Conservation (phyloP, 2,113 vertebrate species). For the Sceloporus undulatus region DNA sequence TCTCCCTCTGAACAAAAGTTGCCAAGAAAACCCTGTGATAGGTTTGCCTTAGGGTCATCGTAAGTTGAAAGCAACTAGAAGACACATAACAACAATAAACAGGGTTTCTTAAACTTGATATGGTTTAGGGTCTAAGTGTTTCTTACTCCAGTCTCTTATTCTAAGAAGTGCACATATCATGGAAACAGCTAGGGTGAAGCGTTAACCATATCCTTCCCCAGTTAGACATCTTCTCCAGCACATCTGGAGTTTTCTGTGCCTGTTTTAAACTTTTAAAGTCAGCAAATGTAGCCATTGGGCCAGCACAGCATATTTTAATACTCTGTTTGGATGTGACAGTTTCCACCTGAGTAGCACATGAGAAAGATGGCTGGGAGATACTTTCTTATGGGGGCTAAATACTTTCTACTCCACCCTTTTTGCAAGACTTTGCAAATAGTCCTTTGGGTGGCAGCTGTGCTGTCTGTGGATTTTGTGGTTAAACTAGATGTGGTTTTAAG, state of each 20-base stretch:
- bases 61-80: no score
- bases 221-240: no score
- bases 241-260: not conserved
- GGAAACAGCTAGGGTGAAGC: not conserved
- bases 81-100: no score
- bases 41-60: no score
- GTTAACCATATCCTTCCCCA: not conserved
- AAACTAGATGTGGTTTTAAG: not conserved
- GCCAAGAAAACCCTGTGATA: no score
- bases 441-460: not conserved
- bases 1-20: no score
- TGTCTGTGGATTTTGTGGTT: not conserved
- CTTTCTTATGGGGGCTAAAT: not conserved
- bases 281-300: not conserved
- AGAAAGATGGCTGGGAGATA: not conserved
- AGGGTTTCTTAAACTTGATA: no score
- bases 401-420: not conserved
- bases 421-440: not conserved
- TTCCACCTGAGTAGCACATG: not conserved
- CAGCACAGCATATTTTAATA: not conserved
- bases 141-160: no score
- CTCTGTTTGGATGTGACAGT: not conserved
- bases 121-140: no score
- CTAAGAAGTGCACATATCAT: not conserved
- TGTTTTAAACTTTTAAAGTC: not conserved